Evolutionary conservation across 2,888 invertebrate species (phyloP).

Genomic region (Sesamia inferens): DNA sequence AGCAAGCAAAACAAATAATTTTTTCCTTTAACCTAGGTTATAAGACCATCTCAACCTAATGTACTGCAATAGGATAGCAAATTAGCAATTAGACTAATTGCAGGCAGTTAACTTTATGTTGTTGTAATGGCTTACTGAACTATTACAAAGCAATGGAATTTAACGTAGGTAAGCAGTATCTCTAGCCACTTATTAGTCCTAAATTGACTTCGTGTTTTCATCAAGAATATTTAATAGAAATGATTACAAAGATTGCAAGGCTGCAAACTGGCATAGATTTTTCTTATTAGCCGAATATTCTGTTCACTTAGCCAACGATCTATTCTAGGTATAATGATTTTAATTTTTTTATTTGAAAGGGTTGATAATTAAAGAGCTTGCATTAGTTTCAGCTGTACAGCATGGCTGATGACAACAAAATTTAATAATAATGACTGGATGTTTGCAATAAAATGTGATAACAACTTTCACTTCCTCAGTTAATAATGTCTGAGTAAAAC

Average conservation of each 20-base stretch:
- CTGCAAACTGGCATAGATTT: not conserved
- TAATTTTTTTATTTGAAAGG: not conserved
- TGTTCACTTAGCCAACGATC: not conserved
- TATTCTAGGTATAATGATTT: constrained; percentile 2
- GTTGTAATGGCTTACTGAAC: constrained; percentile 26
- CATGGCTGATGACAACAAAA: constrained; percentile 18
- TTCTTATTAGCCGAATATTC: constrained; percentile 1
- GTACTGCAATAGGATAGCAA: constrained; percentile 23
- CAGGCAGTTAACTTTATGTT: constrained; percentile 31
- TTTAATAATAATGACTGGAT: constrained; percentile 21
- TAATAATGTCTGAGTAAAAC: not conserved
- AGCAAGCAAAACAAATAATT: constrained; percentile 8
- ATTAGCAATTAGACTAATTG: constrained; percentile 52
- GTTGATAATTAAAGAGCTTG: not conserved
- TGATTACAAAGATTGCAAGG: constrained; percentile 4
- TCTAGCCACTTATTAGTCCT: constrained; percentile 13
- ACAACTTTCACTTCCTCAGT: constrained; percentile 50
- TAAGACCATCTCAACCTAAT: constrained; percentile 12
- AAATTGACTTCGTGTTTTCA: constrained; percentile 17
- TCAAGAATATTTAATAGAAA: constrained; percentile 14
- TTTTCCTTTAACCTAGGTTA: not conserved
- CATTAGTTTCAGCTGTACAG: constrained; percentile 24
- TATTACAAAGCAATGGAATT: constrained; percentile 36
- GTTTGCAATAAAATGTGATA: constrained; percentile 23
- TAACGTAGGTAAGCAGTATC: not conserved